These are phyloP conservation scores for Peromyscus nudipes DNA, from an alignment of 2,797 vertebrate species.

Conservation along the genomic window DNA sequence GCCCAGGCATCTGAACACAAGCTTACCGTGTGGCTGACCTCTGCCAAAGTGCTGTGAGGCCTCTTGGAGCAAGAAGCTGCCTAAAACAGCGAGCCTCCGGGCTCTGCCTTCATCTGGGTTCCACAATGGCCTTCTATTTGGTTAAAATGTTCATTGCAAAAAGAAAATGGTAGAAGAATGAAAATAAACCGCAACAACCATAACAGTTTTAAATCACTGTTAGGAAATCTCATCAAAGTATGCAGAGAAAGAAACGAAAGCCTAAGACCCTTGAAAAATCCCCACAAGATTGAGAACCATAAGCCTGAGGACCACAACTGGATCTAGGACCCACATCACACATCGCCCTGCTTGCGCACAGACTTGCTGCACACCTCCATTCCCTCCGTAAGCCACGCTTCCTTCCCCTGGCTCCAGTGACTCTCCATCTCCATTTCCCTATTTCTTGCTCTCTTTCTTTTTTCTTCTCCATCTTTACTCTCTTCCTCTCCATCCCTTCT, in stretches of 20 bases:
- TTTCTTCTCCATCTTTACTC: neutral
- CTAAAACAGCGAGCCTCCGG: neutral
- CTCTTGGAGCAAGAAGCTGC: neutral
- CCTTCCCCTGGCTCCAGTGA: neutral
- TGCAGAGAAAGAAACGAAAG: neutral
- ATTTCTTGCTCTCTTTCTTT: neutral
- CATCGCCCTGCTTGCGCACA: neutral
- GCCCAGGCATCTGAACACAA: neutral
- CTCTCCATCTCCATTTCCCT: too few species aligned
- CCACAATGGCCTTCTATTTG: neutral
- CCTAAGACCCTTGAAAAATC: neutral
- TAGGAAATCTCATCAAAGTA: neutral
- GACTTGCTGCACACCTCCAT: too few species aligned
- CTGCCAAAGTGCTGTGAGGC: neutral
- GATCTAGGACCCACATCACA: neutral
- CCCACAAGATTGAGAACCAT: neutral
- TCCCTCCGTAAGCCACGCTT: too few species aligned
- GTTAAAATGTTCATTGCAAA: neutral
- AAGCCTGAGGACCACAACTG: neutral
- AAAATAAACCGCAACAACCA: neutral
- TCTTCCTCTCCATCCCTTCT: neutral
- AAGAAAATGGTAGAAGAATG: neutral
- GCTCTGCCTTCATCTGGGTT: neutral
- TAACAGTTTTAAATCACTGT: constrained; percentile 3
- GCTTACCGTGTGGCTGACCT: accelerated